Conservation (phyloP, 2,797 vertebrate genomes). For the Menidia menidia region DNA sequence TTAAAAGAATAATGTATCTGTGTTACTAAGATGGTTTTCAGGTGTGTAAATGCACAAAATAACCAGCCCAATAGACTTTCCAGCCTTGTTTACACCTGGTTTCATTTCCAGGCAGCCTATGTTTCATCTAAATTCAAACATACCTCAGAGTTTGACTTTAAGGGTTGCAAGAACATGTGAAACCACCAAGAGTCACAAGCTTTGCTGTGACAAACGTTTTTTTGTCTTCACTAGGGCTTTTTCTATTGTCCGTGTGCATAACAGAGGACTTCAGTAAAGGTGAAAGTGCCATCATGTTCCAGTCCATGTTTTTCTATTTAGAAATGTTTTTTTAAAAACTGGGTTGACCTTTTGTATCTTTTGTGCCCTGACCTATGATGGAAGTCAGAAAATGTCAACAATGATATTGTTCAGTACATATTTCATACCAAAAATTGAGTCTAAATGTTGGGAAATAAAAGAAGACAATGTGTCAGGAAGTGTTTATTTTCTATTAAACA, state of each 20-base stretch:
- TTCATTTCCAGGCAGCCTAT: not conserved
- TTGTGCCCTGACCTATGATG: not conserved
- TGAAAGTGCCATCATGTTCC: not conserved
- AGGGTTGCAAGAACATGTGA: not conserved
- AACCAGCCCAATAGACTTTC: not conserved
- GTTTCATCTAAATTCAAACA: not conserved
- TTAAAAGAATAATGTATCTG: not conserved
- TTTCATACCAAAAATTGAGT: not conserved
- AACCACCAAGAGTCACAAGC: not conserved
- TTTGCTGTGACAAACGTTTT: not conserved
- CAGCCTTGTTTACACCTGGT: not conserved
- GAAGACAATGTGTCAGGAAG: slow-evolving; percentile 43
- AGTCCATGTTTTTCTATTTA: not conserved
- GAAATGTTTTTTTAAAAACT: not conserved
- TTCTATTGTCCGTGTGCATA: not conserved
- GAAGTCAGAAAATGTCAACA: not conserved
- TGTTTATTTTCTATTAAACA: slow-evolving; percentile 67
- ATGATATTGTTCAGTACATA: not conserved
- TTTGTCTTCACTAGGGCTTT: no score
- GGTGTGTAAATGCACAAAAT: not conserved
- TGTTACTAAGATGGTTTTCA: not conserved
- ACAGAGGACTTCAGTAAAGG: not conserved
- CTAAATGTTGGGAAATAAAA: slow-evolving; percentile 22
- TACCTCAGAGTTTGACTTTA: not conserved
- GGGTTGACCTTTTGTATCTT: not conserved